Evolutionary conservation across 2,888 invertebrate genomes (phyloP).

Genomic region (Polyploca ridens): DNA sequence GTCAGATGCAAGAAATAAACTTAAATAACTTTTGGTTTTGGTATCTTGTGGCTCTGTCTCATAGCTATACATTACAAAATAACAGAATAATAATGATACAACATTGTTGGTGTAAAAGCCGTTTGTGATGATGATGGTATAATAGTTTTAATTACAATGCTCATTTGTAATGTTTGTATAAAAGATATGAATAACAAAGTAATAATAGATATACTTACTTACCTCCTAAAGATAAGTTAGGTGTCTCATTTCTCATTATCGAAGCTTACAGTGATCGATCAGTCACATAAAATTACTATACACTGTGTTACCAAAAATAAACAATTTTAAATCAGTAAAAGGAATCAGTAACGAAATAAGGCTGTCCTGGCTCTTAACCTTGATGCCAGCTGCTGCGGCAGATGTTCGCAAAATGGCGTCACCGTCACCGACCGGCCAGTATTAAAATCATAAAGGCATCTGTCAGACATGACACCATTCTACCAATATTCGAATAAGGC

Average conservation of each 20-base stretch:
- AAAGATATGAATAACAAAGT: background rate
- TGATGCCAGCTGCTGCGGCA: slow-evolving; percentile 56
- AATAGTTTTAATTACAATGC: background rate
- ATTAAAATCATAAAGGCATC: slow-evolving; percentile 39
- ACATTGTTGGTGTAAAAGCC: background rate
- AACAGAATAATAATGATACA: too few species aligned
- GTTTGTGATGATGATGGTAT: background rate
- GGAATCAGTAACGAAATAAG: slow-evolving; percentile 31
- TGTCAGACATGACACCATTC: slow-evolving; percentile 16
- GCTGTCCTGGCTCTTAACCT: slow-evolving; percentile 41
- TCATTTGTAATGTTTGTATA: background rate
- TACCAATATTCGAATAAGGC: background rate
- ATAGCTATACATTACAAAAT: too few species aligned
- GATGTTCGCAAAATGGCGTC: slow-evolving; percentile 53
- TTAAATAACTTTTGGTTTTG: too few species aligned
- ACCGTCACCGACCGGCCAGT: slow-evolving; percentile 23
- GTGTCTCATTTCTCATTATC: background rate
- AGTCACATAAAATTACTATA: background rate
- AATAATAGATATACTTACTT: background rate
- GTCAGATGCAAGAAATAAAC: too few species aligned
- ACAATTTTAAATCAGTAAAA: slow-evolving; percentile 30
- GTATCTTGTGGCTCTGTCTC: too few species aligned
- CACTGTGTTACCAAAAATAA: slow-evolving; percentile 12
- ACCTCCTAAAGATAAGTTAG: background rate
- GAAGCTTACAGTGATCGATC: too few species aligned